A percentile compares a stretch with the other conserved stretches of the same genome.
Evolutionary conservation across 2,113 vertebrate genomes (phyloP).

Genomic region (Potamarius usumacintae): DNA sequence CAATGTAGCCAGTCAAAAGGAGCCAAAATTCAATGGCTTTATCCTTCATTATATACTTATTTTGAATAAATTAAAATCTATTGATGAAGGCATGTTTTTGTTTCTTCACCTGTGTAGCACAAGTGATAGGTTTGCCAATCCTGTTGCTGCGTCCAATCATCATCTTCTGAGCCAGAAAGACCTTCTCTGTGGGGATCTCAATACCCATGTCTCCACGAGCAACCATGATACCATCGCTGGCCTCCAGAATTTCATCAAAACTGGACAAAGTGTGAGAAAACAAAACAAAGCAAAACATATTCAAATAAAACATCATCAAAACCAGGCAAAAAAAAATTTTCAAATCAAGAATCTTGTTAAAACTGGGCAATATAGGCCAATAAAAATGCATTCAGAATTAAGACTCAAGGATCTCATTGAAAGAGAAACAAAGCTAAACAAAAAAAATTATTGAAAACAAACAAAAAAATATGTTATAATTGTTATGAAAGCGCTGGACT

Average conservation of each 20-base stretch:
- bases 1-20: background rate
- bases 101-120: slow-evolving; percentile 88
- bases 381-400: background rate
- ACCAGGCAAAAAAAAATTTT: background rate
- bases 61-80: background rate
- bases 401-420: background rate
- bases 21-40: background rate
- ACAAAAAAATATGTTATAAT: background rate
- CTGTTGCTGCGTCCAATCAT: slow-evolving; percentile 96
- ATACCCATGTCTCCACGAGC: slow-evolving; percentile 96
- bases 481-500: background rate
- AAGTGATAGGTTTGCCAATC: slow-evolving; percentile 92
- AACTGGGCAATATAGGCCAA: background rate
- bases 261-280: slow-evolving; percentile 62
- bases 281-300: background rate
- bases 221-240: slow-evolving; percentile 98
- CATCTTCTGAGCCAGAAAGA: slow-evolving; percentile 98
- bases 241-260: slow-evolving; percentile 97
- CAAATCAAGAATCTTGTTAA: background rate
- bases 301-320: background rate
- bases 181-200: slow-evolving; percentile 96
- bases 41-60: background rate
- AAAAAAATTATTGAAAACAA: background rate
- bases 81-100: background rate
- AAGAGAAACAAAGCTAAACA: background rate